Evolutionary conservation across 2,113 vertebrate genomes (phyloP), one percentile per base, ranked within the genome.

Genomic region (Epinephelus lanceolatus): DNA sequence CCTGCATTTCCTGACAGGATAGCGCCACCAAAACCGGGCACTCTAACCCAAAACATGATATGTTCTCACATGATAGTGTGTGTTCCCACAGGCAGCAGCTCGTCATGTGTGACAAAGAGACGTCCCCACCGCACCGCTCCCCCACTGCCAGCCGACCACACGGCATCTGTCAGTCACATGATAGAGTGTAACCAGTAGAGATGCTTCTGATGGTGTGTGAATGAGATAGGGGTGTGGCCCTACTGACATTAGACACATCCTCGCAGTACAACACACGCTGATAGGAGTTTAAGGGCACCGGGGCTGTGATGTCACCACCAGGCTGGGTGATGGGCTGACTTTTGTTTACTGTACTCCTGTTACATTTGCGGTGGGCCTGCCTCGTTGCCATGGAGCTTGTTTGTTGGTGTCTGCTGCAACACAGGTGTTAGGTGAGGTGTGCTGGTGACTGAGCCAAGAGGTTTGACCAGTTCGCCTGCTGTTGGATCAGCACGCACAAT

Each of bases 191-290:
- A 78, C 81, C 78, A 77, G 53, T 15, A 12, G 7, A 59, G 55
- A 69, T 72, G 60, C 68, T 81, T 78, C 55, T 14, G 27, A 52
- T 23, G 45, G 72, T 51, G 53, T 49, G 59, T 73, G 70, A 62
- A 60, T 12, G 30, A 69, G 62, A 74, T 37, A 47, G 49, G 27
- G 83, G 76, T 65, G 51, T 70, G 23, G 56, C 40, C n/a, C 53
- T 67, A 51, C 52, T 21, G 40, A 56, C 25, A 25, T 23, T 25
- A 56, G 9, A 57, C 45, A 45, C 19, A 19, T 68, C 47, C 47
- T 30, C 5, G 18, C 47, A 30, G 23, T 7, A 8, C 19, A 23
- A 25, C 15, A 51, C 25, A 66, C 10, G 30, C 30, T 13, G 60
- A 18, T 33, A 8, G 10, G 9, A 21, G 21, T 40, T 30, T 30